Percentiles rank a stretch among this genome's conserved stretches.
Evolutionary conservation across 2,797 vertebrate species (phyloP).

Genomic region (Numenius phaeopus): DNA sequence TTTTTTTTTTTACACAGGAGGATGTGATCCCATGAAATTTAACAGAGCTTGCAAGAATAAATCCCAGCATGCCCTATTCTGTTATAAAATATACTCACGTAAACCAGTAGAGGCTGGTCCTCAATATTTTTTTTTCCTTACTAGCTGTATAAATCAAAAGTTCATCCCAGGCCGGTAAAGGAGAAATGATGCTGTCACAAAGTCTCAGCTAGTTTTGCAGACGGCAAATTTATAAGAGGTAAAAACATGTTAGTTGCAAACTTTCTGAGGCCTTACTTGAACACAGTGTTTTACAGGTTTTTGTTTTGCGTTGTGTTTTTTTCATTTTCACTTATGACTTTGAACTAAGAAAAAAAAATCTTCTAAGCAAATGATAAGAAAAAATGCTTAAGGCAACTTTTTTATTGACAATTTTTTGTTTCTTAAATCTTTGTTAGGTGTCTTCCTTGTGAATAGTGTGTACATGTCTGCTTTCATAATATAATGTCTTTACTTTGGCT

Average conservation of each 20-base stretch:
- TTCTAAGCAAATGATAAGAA: not conserved
- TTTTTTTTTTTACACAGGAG: not conserved
- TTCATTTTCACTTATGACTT: not conserved
- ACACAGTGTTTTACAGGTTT: not conserved
- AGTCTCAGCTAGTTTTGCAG: not conserved
- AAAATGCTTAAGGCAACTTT: not conserved
- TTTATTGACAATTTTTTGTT: not conserved
- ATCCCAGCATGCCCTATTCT: not conserved
- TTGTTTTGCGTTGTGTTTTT: not conserved
- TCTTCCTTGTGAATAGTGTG: not conserved
- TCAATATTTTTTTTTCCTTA: not conserved
- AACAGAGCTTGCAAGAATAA: not conserved
- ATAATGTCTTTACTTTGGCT: not conserved
- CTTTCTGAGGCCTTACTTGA: not conserved
- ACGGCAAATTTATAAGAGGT: not conserved
- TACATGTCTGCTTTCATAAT: not conserved
- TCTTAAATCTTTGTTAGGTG: not conserved
- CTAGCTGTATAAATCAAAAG: not conserved
- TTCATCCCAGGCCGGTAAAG: not conserved
- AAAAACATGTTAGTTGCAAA: not conserved
- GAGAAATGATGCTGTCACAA: not conserved
- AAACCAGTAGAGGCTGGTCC: not conserved
- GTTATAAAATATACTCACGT: not conserved
- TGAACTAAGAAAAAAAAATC: not conserved
- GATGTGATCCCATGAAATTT: not conserved